Evolutionary conservation across 2,888 invertebrate genomes (phyloP).

Genomic region (Alentia gelatinosa): DNA sequence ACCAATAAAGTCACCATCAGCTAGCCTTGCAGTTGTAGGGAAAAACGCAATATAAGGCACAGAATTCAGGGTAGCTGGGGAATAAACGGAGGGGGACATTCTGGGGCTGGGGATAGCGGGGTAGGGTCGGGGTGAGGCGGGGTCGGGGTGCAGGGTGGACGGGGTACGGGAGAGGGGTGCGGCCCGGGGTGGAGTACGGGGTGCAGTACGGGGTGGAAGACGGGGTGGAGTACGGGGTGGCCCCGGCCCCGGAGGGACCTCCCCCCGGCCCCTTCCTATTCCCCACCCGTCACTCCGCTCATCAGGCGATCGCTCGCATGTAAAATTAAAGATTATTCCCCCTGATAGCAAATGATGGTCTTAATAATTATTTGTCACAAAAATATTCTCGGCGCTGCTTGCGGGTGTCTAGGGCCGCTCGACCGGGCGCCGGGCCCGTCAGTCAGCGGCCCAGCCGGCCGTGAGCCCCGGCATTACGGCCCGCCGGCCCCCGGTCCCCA

Average conservation of each 20-base stretch:
- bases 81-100: too few species aligned
- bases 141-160: not conserved
- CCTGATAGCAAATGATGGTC: conserved; percentile 48
- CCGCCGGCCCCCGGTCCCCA: not conserved
- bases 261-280: not conserved
- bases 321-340: conserved; percentile 54
- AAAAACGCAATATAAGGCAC: too few species aligned
- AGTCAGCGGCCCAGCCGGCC: conserved; percentile 32
- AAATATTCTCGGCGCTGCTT: conserved; percentile 14
- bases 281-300: not conserved
- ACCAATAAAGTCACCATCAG: too few species aligned
- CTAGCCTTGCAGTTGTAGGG: too few species aligned
- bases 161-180: not conserved
- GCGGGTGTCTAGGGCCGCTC: not conserved
- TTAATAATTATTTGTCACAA: conserved; percentile 54
- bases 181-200: not conserved
- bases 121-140: not conserved
- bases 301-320: conserved; percentile 41
- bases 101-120: not conserved
- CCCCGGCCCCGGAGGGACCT: not conserved
- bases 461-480: not conserved
- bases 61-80: too few species aligned
- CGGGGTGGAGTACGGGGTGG: not conserved
- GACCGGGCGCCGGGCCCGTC: conserved; percentile 18
- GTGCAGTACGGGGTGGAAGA: not conserved